Conservation (phyloP, 2,888 invertebrate species). For the Lepeophtheirus nordmannii region DNA sequence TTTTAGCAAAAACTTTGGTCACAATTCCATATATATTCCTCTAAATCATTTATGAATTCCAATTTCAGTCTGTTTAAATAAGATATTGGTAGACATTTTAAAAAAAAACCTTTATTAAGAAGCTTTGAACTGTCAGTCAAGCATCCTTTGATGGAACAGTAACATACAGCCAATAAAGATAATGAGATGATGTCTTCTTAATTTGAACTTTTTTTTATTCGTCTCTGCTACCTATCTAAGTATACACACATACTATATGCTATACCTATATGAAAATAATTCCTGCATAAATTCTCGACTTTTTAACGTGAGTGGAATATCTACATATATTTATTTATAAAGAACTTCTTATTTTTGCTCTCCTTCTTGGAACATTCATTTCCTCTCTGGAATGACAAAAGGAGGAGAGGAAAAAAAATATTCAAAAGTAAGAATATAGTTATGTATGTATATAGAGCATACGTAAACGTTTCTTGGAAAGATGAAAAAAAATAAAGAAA, state of each 20-base stretch:
- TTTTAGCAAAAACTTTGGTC: too few species aligned
- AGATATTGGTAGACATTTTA: too few species aligned
- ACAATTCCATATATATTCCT: too few species aligned
- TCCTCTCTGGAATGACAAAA: background rate
- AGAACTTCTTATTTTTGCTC: background rate
- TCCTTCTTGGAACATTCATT: background rate
- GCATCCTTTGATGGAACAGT: too few species aligned
- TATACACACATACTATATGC: background rate
- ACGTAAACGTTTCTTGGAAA: background rate
- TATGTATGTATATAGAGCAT: too few species aligned
- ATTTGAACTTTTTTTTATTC: background rate
- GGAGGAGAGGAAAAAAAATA: too few species aligned
- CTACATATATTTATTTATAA: background rate
- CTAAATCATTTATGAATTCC: too few species aligned
- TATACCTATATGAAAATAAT: background rate
- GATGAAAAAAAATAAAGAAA: background rate
- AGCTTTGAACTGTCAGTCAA: too few species aligned
- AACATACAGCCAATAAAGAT: background rate
- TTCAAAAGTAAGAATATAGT: too few species aligned
- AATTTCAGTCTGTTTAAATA: too few species aligned
- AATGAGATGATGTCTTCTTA: background rate
- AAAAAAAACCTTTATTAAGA: too few species aligned
- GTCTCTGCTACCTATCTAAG: background rate
- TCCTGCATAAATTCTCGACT: conserved; percentile 5
- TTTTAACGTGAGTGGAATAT: conserved; percentile 6